These are phyloP conservation scores for Sarcophaga caerulescens DNA, from an alignment of 2,888 invertebrate species.

Conservation along the genomic window DNA sequence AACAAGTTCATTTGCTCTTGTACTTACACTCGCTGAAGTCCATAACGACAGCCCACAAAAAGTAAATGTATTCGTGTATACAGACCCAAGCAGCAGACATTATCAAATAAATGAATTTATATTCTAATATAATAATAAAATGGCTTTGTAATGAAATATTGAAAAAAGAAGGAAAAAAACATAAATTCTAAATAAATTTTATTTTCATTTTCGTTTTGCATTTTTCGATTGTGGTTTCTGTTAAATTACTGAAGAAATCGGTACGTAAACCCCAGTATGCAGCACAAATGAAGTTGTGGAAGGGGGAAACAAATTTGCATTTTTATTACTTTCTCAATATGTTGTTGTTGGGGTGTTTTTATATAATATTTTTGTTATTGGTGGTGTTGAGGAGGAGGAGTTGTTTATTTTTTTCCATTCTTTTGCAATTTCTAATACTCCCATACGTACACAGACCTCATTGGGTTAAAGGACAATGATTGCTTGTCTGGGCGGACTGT, in stretches of 20 bases:
- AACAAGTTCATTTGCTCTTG: slow-evolving; percentile 4
- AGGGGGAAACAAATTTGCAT: slow-evolving; percentile 73
- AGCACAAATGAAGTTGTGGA: slow-evolving; percentile 60
- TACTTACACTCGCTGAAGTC: background rate
- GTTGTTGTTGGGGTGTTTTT: slow-evolving; percentile 27
- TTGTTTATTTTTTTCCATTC: slow-evolving; percentile 23
- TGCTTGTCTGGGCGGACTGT: slow-evolving; percentile 2
- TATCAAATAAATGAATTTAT: slow-evolving; percentile 54
- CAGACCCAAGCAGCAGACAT: background rate
- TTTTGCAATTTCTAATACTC: background rate
- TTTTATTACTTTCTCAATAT: slow-evolving; percentile 74
- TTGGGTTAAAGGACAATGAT: slow-evolving; percentile 42
- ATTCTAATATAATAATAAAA: slow-evolving; percentile 46
- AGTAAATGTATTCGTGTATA: background rate
- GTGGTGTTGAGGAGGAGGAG: background rate
- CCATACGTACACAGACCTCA: background rate
- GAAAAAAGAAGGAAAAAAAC: background rate
- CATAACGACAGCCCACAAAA: slow-evolving; percentile 7
- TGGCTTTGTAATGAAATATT: slow-evolving; percentile 28
- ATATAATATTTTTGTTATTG: background rate
- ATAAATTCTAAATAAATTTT: background rate
- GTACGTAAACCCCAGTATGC: background rate
- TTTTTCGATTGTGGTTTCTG: background rate
- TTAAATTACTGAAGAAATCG: background rate
- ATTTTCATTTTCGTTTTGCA: slow-evolving; percentile 7